Base-by-base conservation (phyloP, 2,113 vertebrate species). In the Protomyctophum bolini region DNA sequence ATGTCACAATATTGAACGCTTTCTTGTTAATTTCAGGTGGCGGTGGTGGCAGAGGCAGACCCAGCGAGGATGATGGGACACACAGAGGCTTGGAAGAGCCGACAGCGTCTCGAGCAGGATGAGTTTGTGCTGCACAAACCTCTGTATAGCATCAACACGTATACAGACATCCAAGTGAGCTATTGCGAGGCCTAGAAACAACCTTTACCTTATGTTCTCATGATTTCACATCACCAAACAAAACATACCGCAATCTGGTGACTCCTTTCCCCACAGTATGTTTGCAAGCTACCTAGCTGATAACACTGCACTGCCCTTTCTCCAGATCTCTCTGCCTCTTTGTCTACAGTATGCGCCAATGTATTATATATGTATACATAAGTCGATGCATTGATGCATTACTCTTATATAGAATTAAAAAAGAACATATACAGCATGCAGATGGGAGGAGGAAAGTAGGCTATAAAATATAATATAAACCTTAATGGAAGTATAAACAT, bases 71-170 rank as follows among this genome's bases (percentile, higher is more conserved):
- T 93, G 80, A 95, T 95, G 95, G 91, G 92, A 71, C 93, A 94
- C 5, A 99, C 98, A 0, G 81, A 92, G 80, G 93, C 95, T 0
- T 98, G 93, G 9, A 95, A 73, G 85, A 93, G 91, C n/a, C 94
- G 85, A 7, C 83, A 86, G 63, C 82, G 83, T 49, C 15, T 88
- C 59, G 91, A 90, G 4, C 79, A 73, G 1, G 75, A 92, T 1
- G 94, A 95, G 79, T 90, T 91, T 74, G 79, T 91, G 63, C 93
- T 95, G 65, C 96, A 94, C 46, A 96, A 89, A 87, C 96, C 97
- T 1, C 94, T 98, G 49, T 99, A 95, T 57, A 88, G 83, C 47
- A 28, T 99, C 67, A 91, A 94, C 76, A 99, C 97, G 0, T 99
- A 94, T 91, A 98, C 73, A 11, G 94, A 95, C 10, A 88, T 90